Conservation (phyloP, 1,140 invertebrate species). For the Leptestheria dahalacensis region DNA sequence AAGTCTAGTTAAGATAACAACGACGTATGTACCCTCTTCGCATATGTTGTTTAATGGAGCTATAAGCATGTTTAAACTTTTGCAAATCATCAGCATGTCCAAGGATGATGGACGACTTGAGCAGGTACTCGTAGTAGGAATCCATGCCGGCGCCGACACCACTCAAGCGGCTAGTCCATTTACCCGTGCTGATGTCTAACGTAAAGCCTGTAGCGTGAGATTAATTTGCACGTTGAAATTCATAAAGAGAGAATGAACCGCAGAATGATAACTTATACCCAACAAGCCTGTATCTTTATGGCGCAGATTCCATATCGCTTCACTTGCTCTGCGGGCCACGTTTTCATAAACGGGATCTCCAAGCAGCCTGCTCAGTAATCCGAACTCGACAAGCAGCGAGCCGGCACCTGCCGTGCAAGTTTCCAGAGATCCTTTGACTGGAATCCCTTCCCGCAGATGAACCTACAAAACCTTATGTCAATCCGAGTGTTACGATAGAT, state of each 20-base stretch:
- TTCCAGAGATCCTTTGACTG: conserved; percentile 35
- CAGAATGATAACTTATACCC: conserved; percentile 21
- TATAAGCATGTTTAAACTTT: conserved; percentile 46
- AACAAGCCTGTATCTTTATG: conserved; percentile 45
- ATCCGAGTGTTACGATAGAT: neutral
- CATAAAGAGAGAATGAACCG: conserved; percentile 73
- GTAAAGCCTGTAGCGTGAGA: conserved; percentile 62
- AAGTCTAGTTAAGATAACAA: conserved; percentile 86
- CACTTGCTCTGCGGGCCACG: conserved; percentile 39
- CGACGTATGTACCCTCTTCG: conserved; percentile 53
- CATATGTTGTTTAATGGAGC: conserved; percentile 42
- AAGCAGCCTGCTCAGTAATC: conserved; percentile 42
- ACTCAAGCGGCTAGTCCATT: conserved; percentile 42
- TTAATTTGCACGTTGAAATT: conserved; percentile 74
- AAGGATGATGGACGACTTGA: conserved; percentile 50
- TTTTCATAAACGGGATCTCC: conserved; percentile 44
- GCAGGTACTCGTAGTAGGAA: conserved; percentile 51
- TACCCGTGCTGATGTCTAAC: conserved; percentile 45
- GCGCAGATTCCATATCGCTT: conserved; percentile 39
- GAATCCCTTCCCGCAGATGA: conserved; percentile 41
- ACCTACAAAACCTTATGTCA: no score
- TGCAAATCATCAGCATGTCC: conserved; percentile 39
- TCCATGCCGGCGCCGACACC: conserved; percentile 53
- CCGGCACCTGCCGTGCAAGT: conserved; percentile 52
- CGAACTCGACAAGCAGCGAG: conserved; percentile 47